Evolutionary conservation across 2,797 vertebrate species (phyloP), one percentile per base, ranked within the genome.

Genomic region (Cirrhinus molitorella): DNA sequence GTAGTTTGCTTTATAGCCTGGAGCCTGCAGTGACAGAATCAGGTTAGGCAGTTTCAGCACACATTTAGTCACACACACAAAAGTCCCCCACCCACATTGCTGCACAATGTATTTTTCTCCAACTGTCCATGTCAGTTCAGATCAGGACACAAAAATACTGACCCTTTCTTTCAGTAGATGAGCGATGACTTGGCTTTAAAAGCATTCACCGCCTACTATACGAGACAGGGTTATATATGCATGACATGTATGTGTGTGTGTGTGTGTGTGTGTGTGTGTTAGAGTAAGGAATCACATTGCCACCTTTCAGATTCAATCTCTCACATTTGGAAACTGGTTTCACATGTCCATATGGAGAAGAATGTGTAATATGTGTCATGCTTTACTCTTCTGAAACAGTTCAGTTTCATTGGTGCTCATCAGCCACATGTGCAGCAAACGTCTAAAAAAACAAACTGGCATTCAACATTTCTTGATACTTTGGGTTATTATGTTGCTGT

Each of bases 1-100:
- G 45, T 51, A 37, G 61, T 75, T 74, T 76, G 77, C 61, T 80
- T 80, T 61, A 57, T 76, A 74, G 83, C 83, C 76, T 75, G 31
- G 13, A 68, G 83, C 43, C 79, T 75, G 43, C 68, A 47, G 47
- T 85, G 87, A 86, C 86, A 86, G 87, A 87, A 84, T 87, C 77
- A 85, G 88, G 85, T 83, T 85, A 79, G 70, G 78, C 59, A 74
- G 49, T 83, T 86, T 79, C 80, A 83, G 49, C 73, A 61, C 75
- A 59, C 43, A 5, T 55, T 61, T 17, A 40, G 45, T 66, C 49
- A 51, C 53, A 82, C 34, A 75, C 31, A 81, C 28, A 45, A 25
- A 63, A 65, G 23, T 34, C 43, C 65, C 61, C 28, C 57, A 45
- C 45, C 31, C 75, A 75, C 31, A 49, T 17, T 45, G 21, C 45